Base-by-base conservation (phyloP, 2,888 invertebrate genomes). In the Xanthorhoe designata region DNA sequence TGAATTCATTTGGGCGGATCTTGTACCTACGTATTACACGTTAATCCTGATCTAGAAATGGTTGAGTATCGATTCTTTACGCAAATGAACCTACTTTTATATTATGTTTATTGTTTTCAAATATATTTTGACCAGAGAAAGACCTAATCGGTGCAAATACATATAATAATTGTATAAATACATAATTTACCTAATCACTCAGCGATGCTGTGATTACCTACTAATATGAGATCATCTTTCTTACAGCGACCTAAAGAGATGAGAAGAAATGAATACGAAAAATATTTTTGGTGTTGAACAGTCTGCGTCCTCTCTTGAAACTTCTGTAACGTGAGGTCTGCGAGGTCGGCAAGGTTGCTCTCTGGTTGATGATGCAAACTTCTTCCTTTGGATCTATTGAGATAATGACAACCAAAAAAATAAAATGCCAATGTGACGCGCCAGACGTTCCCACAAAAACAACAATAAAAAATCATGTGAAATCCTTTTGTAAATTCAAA, bases 391-490 rank as follows among this genome's bases (percentile, higher is more conserved):
- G 52, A 59, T 29, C 59, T 54, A 15, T 42, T 53, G 9, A 13
- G n/a, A 47, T 7, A 5, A 38, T 54, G 59, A 64, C 64, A 59
- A 8, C 13, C 59, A 38, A 47, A 35, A 64, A 42, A 60, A 58
- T 38, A 17, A 60, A 59, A 55, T 51, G 59, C 17, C 55, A 65
- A 45, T 29, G 18, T 65, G 64, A 56, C 50, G 55, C 35, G 10
- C 18, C 3, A 18, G 9, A 51, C 15, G 24, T 65, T 51, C 19
- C 42, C 55, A 52, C 51, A 67, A 61, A 50, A 64, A 64, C 53
- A 69, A 66, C 55, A 69, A 52, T 19, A 66, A 62, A 61, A 68
- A 68, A 68, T 66, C 45, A 73, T 68, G 66, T 55, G 59, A 68
- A 58, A 58, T 45, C 10, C 42, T 58, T 61, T 58, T 53, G 52